Evolutionary conservation across 2,888 invertebrate genomes (phyloP).

Genomic region (Tetragonisca angustula): DNA sequence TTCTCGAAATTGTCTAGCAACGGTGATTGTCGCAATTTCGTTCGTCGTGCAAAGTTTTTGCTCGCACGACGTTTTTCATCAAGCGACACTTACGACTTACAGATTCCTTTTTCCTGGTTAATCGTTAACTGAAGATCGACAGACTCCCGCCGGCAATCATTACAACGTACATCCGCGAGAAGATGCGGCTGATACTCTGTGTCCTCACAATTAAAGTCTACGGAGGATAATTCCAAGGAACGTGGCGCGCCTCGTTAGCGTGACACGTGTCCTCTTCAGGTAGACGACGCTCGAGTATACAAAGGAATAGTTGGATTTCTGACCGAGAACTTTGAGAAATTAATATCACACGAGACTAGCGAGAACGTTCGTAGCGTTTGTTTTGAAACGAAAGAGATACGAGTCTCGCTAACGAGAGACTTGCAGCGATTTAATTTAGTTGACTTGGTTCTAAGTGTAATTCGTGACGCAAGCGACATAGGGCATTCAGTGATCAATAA

Average conservation of each 20-base stretch:
- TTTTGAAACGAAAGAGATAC: neutral
- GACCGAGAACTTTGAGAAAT: slow-evolving; percentile 14
- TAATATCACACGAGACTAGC: neutral
- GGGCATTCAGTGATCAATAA: too few relatives aligned
- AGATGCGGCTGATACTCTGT: slow-evolving; percentile 32
- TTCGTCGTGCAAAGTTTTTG: neutral
- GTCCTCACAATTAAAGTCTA: slow-evolving; percentile 64
- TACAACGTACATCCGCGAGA: slow-evolving; percentile 15
- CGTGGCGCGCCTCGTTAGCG: slow-evolving; percentile 53
- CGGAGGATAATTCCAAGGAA: slow-evolving; percentile 47
- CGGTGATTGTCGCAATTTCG: neutral
- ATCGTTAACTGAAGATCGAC: slow-evolving; percentile 45
- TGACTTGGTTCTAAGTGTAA: neutral
- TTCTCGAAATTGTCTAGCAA: neutral
- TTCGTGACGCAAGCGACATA: too few relatives aligned
- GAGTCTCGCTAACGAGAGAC: neutral
- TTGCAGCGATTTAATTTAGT: neutral
- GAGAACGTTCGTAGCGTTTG: neutral
- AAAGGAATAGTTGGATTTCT: neutral
- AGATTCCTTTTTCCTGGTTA: neutral
- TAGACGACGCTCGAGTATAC: neutral
- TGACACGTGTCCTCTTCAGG: slow-evolving; percentile 38
- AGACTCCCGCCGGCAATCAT: slow-evolving; percentile 11
- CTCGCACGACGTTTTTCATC: slow-evolving; percentile 10
- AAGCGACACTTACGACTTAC: neutral